Evolutionary conservation across 2,888 invertebrate species (phyloP), one percentile per base, ranked within the genome.

Genomic region (Drosophila kambysellisi): DNA sequence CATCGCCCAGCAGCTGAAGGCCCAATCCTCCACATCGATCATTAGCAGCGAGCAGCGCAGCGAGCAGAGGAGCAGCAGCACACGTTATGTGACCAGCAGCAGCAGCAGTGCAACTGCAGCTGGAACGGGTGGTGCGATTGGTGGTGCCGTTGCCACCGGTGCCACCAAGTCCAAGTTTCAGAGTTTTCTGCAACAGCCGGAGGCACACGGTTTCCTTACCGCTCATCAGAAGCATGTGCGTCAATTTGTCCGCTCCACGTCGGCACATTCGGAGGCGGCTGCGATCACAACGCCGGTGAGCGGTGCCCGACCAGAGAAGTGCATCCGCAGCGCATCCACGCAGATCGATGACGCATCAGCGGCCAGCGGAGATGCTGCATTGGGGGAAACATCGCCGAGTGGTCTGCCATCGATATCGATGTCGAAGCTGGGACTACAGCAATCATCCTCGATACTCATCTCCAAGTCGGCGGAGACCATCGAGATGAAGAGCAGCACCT

Each of bases 1-100:
- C 0, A 93, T 95, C 79, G 94, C 95, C 91, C 95, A 92, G 59
- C 93, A 93, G 70, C 70, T 92, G 33, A 93, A 93, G 73, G 92
- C 93, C 0, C 92, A 93, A 67, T 93, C 93, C 3, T 93, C 92
- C 65, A 92, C 92, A 15, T 92, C 93, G 57, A 92, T 93, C 58
- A 88, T 92, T 9, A 91, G 91, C 57, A 89, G 88, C 57, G 92
- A 92, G 67, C 91, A 92, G 61, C 82, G 91, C 56, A 89, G 88
- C 57, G 92, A 92, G 67, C 91, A 92, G 61, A 82, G 93, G 70
- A 67, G 77, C 43, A 79, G 71, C 68, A 86, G 79, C 37, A 84
- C 89, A 0, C 87, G 91, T 9, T 87, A 84, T n/a, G 73, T 91
- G 39, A 92, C 70, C 64, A 91, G 74, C 64, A 32, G 67, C 41